phyloP scores from a whole-genome alignment of 1,140 invertebrate genomes.

The Mya arenaria region DNA sequence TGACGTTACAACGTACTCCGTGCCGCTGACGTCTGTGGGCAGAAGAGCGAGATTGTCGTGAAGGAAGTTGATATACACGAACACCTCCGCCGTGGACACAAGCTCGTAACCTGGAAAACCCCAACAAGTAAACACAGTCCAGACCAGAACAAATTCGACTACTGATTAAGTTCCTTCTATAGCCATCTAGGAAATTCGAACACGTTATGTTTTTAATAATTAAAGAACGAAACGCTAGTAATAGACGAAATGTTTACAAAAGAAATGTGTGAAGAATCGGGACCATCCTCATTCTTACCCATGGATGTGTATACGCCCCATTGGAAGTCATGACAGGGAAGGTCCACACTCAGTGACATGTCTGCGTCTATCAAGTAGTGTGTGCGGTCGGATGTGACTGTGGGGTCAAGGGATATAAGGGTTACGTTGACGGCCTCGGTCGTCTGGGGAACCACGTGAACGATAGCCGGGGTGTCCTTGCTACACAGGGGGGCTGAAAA shows the following conservation, averaged over 20 bases:
- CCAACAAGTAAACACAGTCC: too few relatives aligned
- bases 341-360: background rate
- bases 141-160: too few relatives aligned
- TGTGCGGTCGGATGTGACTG: background rate
- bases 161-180: too few relatives aligned
- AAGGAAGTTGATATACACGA: slow-evolving; percentile 1
- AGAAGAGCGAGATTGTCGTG: slow-evolving; percentile 1
- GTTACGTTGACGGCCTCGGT: slow-evolving; percentile 45
- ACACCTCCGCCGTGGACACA: background rate
- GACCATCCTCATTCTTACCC: too few relatives aligned
- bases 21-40: slow-evolving; percentile 6
- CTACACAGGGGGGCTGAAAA: slow-evolving; percentile 43
- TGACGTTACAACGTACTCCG: slow-evolving; percentile 11
- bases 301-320: too few relatives aligned
- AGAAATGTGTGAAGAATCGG: too few relatives aligned
- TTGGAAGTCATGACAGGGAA: slow-evolving; percentile 8
- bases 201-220: too few relatives aligned
- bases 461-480: background rate
- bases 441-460: slow-evolving; percentile 43
- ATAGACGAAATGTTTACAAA: too few relatives aligned
- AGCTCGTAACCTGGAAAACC: slow-evolving; percentile 16
- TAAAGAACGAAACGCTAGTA: too few relatives aligned
- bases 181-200: too few relatives aligned
- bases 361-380: background rate
- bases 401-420: background rate